Evolutionary conservation across 2,113 vertebrate genomes (phyloP), one percentile per base, ranked within the genome.

Genomic region (Phocoena sinus): DNA sequence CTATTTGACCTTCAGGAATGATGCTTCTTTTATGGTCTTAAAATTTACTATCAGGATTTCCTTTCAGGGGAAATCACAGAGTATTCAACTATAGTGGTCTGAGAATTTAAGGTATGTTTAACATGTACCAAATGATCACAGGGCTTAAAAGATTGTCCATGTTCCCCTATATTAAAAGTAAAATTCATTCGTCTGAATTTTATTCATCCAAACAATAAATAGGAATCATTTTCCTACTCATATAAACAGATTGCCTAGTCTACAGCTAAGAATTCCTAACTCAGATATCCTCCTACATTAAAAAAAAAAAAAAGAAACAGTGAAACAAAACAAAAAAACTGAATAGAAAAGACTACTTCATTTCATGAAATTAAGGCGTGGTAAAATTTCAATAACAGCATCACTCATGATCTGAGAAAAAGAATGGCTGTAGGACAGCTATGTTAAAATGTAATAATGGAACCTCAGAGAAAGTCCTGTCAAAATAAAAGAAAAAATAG

Each of bases 401-500:
- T 73, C 50, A 83, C 2, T 94, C 70, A 28, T 71, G 67, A 77
- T 76, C 47, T 77, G 36, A 82, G 36, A 53, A 67, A 60, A 62
- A 33, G 38, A 63, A 89, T 60, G 70, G 91, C 77, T 28, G 2
- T 17, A 36, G 28, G 65, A 81, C 23, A 91, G 63, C 56, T 60
- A 38, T 77, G 82, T 88, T 94, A 21, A 95, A 83, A 89, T 62
- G 36, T 74, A 92, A 95, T 76, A 67, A 89, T 62, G 10, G n/a
- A 95, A 92, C 38, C 56, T 38, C 21, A 89, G 62, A 93, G 21
- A 76, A 62, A 92, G 28, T 41, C 8, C 81, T 71, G 31, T 86
- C 62, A 93, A 97, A 96, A 74, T 81, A 67, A 93, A 89, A 92
- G 33, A 76, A 47, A 96, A 92, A 90, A 38, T 86, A 92, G 9